Percentiles rank a stretch among this genome's conserved stretches.
phyloP scores from a whole-genome alignment of 2,888 invertebrate species.

The Hipparchia sbordonii region DNA sequence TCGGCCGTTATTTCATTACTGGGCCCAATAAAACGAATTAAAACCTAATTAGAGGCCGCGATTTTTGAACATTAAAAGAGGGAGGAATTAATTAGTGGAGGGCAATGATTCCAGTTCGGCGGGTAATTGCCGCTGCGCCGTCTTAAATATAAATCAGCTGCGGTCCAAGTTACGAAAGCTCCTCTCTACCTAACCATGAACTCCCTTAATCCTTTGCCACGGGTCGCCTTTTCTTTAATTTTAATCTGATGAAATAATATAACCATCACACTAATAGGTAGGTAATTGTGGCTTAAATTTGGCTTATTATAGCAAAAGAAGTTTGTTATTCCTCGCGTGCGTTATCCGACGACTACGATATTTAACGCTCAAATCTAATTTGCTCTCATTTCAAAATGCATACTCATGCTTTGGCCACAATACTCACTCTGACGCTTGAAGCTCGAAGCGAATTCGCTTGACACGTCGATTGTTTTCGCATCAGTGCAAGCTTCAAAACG shows the following conservation, averaged over 20 bases:
- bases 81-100: constrained; percentile 80
- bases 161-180: constrained; percentile 2
- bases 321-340: too few species aligned
- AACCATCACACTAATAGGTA: background rate
- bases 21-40: constrained; percentile 80
- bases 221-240: background rate
- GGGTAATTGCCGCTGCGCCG: constrained; percentile 69
- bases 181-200: background rate
- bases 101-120: constrained; percentile 78
- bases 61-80: constrained; percentile 82
- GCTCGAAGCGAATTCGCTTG: too few species aligned
- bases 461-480: too few species aligned
- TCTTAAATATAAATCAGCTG: constrained; percentile 62
- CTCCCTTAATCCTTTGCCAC: background rate
- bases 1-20: constrained; percentile 70
- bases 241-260: too few species aligned
- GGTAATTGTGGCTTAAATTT: too few species aligned
- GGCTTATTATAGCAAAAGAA: too few species aligned
- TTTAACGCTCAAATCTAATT: too few species aligned
- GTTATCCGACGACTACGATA: too few species aligned
- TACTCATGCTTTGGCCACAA: too few species aligned
- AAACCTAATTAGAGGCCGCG: constrained; percentile 81
- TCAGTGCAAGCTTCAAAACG: too few species aligned
- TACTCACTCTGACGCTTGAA: too few species aligned
- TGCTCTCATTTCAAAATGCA: too few species aligned